A percentile compares a stretch with the other conserved stretches of the same genome.
Evolutionary conservation across 2,797 vertebrate genomes (phyloP).

Genomic region (Neopelma chrysocephalum): DNA sequence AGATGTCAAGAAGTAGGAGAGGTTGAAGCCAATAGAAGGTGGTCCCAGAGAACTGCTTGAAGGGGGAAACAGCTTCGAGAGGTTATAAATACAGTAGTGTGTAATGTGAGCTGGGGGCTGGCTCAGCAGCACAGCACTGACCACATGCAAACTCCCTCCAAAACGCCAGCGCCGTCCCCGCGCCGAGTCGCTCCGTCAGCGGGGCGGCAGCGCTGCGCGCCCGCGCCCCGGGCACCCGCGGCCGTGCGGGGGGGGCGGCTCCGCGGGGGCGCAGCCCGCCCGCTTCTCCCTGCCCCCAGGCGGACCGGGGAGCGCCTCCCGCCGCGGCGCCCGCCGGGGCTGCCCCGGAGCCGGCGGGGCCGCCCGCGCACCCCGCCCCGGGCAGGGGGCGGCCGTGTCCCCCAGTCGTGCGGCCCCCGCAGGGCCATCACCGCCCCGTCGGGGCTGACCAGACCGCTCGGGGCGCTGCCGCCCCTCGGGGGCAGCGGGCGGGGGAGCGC

Average conservation of each 20-base stretch:
- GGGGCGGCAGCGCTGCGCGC: not conserved
- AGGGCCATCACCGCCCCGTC: not conserved
- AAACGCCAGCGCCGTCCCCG: slow-evolving; percentile 74
- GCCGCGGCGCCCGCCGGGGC: not conserved
- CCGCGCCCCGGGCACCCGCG: not conserved
- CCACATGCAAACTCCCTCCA: slow-evolving; percentile 90
- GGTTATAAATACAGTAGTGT: slow-evolving; percentile 97
- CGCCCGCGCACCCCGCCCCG: not conserved
- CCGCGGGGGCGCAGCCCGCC: not conserved
- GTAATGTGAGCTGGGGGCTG: slow-evolving; percentile 99
- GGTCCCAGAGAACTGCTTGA: slow-evolving; percentile 88
- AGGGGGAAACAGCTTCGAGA: slow-evolving; percentile 87
- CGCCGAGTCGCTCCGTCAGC: slow-evolving; percentile 49
- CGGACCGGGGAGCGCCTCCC: not conserved
- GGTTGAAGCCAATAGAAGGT: slow-evolving; percentile 85
- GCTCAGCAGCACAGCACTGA: slow-evolving; percentile 90
- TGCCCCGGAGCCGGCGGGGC: not conserved
- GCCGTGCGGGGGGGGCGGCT: not conserved
- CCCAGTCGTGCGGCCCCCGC: not conserved
- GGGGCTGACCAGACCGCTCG: not conserved
- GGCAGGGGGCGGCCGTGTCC: not conserved
- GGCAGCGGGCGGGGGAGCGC: not conserved
- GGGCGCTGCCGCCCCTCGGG: not conserved
- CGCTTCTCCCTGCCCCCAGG: not conserved
- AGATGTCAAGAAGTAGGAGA: slow-evolving; percentile 82